Conservation (phyloP, 1,140 invertebrate species). For the Drosophila tani region DNA sequence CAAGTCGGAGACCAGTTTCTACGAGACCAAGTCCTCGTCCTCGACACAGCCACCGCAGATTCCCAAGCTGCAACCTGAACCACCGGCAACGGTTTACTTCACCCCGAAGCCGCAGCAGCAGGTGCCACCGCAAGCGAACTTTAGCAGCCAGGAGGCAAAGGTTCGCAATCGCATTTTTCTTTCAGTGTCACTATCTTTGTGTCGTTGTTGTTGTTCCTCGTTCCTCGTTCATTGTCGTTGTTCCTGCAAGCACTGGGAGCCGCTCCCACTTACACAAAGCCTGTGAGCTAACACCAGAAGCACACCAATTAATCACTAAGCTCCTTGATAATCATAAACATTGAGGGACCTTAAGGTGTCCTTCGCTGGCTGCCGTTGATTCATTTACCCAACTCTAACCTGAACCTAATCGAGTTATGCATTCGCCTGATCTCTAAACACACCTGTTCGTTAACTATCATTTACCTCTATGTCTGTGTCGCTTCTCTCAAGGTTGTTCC, state of each 20-base stretch:
- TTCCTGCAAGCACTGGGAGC: constrained; percentile 63
- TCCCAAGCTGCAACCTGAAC: constrained; percentile 53
- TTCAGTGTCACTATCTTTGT: constrained; percentile 39
- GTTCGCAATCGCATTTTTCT: constrained; percentile 66
- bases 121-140: constrained; percentile 29
- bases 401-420: constrained; percentile 26
- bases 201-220: constrained; percentile 62
- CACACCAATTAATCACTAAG: constrained; percentile 17
- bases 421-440: constrained; percentile 47
- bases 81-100: constrained; percentile 59
- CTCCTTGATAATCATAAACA: constrained; percentile 22
- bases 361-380: constrained; percentile 5
- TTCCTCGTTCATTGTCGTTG: constrained; percentile 49
- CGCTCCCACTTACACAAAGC: constrained; percentile 14
- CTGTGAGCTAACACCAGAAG: constrained; percentile 18
- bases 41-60: constrained; percentile 9
- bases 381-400: constrained; percentile 19
- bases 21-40: constrained; percentile 64
- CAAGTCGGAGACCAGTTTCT: constrained; percentile 76
- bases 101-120: constrained; percentile 36
- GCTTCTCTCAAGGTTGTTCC: neutral
- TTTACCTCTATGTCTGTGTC: constrained; percentile 12
- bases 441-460: constrained; percentile 19
- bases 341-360: neutral
- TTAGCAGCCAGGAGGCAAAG: constrained; percentile 78